Evolutionary conservation across 2,797 vertebrate species (phyloP).

Genomic region (Pelochelys cantorii): DNA sequence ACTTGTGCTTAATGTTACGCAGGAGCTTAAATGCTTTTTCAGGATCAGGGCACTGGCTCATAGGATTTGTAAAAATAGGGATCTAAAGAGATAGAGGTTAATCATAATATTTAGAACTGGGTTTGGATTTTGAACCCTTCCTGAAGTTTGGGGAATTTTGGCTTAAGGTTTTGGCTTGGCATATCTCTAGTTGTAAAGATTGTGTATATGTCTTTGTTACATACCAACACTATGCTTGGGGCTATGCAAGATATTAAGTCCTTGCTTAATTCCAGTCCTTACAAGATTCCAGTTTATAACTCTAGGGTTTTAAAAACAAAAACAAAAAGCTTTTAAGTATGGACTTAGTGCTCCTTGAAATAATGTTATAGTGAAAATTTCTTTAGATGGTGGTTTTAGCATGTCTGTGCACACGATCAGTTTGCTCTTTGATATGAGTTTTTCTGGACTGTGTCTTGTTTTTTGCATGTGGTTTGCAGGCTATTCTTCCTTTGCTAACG

Average conservation of each 20-base stretch:
- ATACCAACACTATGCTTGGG: background rate
- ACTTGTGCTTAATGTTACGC: background rate
- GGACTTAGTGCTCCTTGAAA: background rate
- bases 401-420: background rate
- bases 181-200: background rate
- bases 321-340: background rate
- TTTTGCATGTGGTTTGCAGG: background rate
- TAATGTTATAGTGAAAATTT: background rate
- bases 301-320: background rate
- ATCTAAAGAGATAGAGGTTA: background rate
- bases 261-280: background rate
- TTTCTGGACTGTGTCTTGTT: background rate
- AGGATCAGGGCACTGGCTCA: fast-evolving
- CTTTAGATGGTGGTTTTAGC: background rate
- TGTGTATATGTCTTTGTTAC: background rate
- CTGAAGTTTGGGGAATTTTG: background rate
- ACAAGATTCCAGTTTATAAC: background rate
- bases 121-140: background rate
- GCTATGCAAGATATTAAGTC: background rate
- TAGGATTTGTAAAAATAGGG: background rate
- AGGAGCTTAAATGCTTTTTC: background rate
- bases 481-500: background rate
- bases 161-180: background rate
- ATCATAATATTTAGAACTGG: background rate
- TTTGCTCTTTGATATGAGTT: background rate